Evolutionary conservation across 2,113 vertebrate genomes (phyloP), one percentile per base, ranked within the genome.

Genomic region (Lophochroa leadbeateri): DNA sequence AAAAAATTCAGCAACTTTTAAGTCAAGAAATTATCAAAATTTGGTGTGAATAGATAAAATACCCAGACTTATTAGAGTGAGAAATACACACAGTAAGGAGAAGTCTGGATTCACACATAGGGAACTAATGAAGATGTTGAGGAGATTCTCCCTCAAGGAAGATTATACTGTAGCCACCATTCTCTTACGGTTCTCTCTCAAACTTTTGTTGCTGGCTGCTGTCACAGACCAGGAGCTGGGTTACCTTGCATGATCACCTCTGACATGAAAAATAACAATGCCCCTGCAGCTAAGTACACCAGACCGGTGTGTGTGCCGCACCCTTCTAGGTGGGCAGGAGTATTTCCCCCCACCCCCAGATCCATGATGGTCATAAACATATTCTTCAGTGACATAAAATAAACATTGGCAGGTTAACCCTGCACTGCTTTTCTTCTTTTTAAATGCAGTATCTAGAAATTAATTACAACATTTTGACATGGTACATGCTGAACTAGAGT

Each of bases 391-490:
- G 17, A 3, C 17, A 75, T 41, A 78, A 90, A 70, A 35, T 7
- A 55, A 63, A 21, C 14, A 43, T 28, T 39, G 9, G 4, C 46
- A 77, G 8, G 11, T 78, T 84, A 55, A 3, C 10, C 24, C 17
- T 7, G 2, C 41, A 76, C 23, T 13, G 25, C 23, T 71, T 75
- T 81, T 64, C 10, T 61, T 58, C 23, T 46, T 87, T 29, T 71
- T 92, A 84, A 72, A 84, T 4, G 9, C 23, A 78, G 31, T 58
- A 82, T 82, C 46, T 76, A 94, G 43, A 95, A 95, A 96, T 95
- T 75, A 92, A 93, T 90, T 82, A 77, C 72, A 80, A 74, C 68
- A 90, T 92, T 96, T 86, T 96, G 65, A 71, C 69, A 95, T 33
- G 28, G 74, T 88, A 97, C 63, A 94, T 49, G n/a, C 68, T 91